These are phyloP conservation scores for Apistogramma diplotaenia DNA, from an alignment of 2,113 vertebrate genomes.

Conservation along the genomic window DNA sequence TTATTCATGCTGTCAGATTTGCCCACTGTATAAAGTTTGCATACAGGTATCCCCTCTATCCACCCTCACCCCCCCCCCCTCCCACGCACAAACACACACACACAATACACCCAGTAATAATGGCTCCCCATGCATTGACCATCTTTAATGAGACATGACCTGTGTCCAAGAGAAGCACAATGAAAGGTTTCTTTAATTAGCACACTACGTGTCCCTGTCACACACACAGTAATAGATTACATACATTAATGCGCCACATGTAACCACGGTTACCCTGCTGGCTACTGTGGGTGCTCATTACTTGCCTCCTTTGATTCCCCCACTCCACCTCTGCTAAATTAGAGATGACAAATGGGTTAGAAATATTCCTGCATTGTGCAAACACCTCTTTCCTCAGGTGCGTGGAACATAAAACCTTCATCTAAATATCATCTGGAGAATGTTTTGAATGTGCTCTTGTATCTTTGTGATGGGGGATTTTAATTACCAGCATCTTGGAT, in stretches of 20 bases:
- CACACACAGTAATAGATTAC: conserved; percentile 71
- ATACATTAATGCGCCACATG: conserved; percentile 67
- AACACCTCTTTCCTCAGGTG: not conserved
- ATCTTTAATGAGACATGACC: conserved; percentile 74
- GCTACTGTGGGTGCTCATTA: conserved; percentile 55
- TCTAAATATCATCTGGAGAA: not conserved
- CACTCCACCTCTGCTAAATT: conserved; percentile 27
- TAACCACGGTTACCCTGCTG: conserved; percentile 58
- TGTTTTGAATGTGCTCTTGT: not conserved
- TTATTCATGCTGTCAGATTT: not conserved
- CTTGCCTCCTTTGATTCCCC: conserved; percentile 32
- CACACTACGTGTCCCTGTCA: conserved; percentile 68
- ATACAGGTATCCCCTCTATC: not conserved
- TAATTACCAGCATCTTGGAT: conserved; percentile 7
- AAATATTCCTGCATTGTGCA: conserved; percentile 3
- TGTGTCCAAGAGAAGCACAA: conserved; percentile 61
- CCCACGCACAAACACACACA: no score
- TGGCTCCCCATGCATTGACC: conserved; percentile 40
- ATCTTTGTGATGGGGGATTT: not conserved
- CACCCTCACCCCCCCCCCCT: not conserved
- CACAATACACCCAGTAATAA: conserved; percentile 40
- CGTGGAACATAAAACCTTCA: not conserved
- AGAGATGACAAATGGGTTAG: conserved; percentile 51
- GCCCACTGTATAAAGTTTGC: not conserved
- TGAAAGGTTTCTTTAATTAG: conserved; percentile 77